Evolutionary conservation across 1,140 invertebrate genomes (phyloP).

Genomic region (Papilio polytes): DNA sequence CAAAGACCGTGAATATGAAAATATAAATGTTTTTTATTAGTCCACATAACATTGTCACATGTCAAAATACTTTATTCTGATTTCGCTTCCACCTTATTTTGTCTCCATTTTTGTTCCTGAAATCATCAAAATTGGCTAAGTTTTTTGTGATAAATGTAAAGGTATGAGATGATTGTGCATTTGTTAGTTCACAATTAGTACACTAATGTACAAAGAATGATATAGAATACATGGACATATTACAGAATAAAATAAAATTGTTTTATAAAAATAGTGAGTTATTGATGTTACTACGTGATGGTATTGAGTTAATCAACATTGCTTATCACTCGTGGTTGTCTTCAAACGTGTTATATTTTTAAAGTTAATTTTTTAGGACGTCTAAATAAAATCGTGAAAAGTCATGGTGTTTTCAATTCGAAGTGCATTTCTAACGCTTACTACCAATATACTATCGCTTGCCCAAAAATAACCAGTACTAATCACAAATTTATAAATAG

Average conservation of each 20-base stretch:
- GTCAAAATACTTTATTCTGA: slow-evolving; percentile 53
- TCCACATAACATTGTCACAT: slow-evolving; percentile 49
- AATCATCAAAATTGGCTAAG: slow-evolving; percentile 57
- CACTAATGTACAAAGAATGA: background rate
- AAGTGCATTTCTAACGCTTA: background rate
- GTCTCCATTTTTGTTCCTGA: slow-evolving; percentile 80
- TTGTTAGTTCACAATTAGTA: slow-evolving; percentile 23
- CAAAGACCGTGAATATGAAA: slow-evolving; percentile 72
- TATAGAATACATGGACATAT: background rate
- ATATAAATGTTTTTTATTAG: slow-evolving; percentile 67
- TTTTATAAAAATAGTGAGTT: background rate
- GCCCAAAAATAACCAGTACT: background rate
- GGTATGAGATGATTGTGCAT: background rate
- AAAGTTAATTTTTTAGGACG: background rate
- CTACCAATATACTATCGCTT: background rate
- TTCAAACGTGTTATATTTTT: slow-evolving; percentile 7
- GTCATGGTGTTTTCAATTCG: background rate
- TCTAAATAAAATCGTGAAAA: background rate
- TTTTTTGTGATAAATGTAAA: slow-evolving; percentile 36
- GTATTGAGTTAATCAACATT: background rate
- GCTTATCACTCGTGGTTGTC: background rate
- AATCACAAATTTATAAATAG: background rate
- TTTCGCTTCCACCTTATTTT: slow-evolving; percentile 74
- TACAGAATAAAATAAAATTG: background rate
- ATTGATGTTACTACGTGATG: background rate